Base-by-base conservation (phyloP, 2,888 invertebrate species). In the Sphaeridia pumilis region DNA sequence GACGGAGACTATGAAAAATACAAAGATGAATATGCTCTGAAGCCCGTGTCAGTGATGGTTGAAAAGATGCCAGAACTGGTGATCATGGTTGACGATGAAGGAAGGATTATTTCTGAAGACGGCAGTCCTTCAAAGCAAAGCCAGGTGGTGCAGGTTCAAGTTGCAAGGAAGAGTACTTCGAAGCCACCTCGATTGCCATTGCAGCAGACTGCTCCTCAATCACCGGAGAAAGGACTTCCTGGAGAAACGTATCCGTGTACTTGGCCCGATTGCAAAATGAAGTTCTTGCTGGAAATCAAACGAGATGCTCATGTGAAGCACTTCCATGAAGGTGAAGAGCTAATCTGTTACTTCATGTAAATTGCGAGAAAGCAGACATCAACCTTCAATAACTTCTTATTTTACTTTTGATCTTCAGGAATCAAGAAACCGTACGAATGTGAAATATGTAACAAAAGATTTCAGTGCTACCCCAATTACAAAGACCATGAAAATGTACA, bases 391-490 rank as follows among this genome's bases (percentile, higher is more conserved):
- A 7, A 14, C 5, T 7, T 14, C 20, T 17, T 41, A 17, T 14
- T 24, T 26, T 24, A 26, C 4, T 26, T 44, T 4, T 44, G 7
- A n/a, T 44, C 27, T 44, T 14, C n/a, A 44, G 45, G 45, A 5
- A 26, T 44, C 5, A 44, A 44, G 26, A 22, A 26, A 22, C 45
- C 45, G 12, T 44, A 44, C n/a, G 25, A 44, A 27, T 44, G 45
- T 20, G 12, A n/a, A n/a, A 14, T 44, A 2, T 44, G 45, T 25
- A 4, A 44, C 20, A 44, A 25, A 14, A 44, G 2, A 25, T 44
- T 44, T 14, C 25, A 25, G 27, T 25, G 25, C 26, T 44, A 44
- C 26, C 24, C 24, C 4, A 24, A 22, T 24, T 44, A 25, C 26
- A 44, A 25, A n/a, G 24, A 25, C 27, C 45, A 44, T 25, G 25